phyloP scores from a whole-genome alignment of 2,113 vertebrate species.

The Aegypius monachus region DNA sequence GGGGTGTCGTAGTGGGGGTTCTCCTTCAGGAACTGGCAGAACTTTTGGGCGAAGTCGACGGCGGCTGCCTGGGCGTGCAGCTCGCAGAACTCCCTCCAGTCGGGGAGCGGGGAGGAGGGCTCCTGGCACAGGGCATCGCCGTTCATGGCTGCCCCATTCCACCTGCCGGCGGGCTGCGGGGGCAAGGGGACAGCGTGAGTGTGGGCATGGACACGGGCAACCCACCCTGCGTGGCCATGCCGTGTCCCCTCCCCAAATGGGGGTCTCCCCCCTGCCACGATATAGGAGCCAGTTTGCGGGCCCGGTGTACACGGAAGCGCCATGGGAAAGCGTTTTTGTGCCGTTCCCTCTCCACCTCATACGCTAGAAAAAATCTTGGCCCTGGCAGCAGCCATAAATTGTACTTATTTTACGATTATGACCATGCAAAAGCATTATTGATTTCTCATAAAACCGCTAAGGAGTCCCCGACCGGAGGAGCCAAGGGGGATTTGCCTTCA shows the following conservation, averaged over 20 bases:
- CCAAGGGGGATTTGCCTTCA: neutral
- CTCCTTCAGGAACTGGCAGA: conserved; percentile 91
- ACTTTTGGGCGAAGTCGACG: conserved; percentile 91
- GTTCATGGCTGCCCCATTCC: conserved; percentile 98
- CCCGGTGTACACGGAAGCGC: rapidly evolving
- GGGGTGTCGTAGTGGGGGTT: conserved; percentile 93
- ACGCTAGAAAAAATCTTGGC: neutral
- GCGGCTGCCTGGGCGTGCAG: conserved; percentile 91
- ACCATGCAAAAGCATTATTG: conserved; percentile 49
- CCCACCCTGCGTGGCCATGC: rapidly evolving
- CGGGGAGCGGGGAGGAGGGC: conserved; percentile 86
- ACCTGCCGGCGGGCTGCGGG: conserved; percentile 72
- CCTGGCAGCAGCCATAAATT: conserved; percentile 11
- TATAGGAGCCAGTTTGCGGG: neutral
- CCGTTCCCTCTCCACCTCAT: neutral
- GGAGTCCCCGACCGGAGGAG: neutral
- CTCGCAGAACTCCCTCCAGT: conserved; percentile 98
- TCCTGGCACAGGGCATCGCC: conserved; percentile 86
- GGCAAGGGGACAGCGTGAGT: neutral
- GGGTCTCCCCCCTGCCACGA: rapidly evolving
- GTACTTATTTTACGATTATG: conserved; percentile 35
- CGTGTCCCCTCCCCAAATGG: rapidly evolving
- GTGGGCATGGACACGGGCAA: rapidly evolving
- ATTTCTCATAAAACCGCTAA: conserved; percentile 47
- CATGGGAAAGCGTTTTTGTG: neutral